Evolutionary conservation across 2,888 invertebrate species (phyloP), one percentile per base, ranked within the genome.

Genomic region (Silvanus unidentatus): DNA sequence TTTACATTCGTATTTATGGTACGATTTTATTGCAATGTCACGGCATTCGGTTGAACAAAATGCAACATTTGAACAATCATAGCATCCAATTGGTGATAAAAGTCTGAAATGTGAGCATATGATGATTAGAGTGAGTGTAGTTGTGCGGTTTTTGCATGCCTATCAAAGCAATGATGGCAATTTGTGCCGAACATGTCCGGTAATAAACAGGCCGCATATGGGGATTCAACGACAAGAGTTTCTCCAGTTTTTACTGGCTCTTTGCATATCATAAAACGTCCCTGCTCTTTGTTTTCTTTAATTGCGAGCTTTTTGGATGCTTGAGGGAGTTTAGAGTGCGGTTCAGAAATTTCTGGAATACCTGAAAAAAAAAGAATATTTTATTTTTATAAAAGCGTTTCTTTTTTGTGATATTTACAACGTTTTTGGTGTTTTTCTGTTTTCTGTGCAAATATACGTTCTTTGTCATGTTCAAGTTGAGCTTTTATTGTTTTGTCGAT

Each of bases 121-220:
- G 8, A 13, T 35, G 36, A 35, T 35, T 35, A 9, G 6, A n/a
- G n/a, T n/a, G 13, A 34, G 10, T 34, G 22, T 22, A 22, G 8
- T 32, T 9, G 14, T 40, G 16, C 12, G n/a, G 12, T 11, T 39
- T 11, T 22, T 12, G 22, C 8, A 44, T 56, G 87, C 88, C 86
- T 80, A 59, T 76, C 75, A 56, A 88, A 88, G 63, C 91, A 91
- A 64, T 89, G 80, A 50, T 86, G 80, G 61, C 91, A 91, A 65
- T 89, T 86, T 1, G 85, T 82, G 1, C 89, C 88, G 63, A 81
- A 86, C 66, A 76, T 82, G 54, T 83, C 83, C 0, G 86, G 79
- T 10, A 86, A 69, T 1, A 91, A 74, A 57, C 84, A 86, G 0
- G 88, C 81, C 0, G 84, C 86, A 54, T 82, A 81, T 0, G 91